A percentile compares a stretch with the other conserved stretches of the same genome.
These are phyloP conservation scores for Adineta ricciae DNA, from an alignment of 2,888 invertebrate species.

Conservation along the genomic window DNA sequence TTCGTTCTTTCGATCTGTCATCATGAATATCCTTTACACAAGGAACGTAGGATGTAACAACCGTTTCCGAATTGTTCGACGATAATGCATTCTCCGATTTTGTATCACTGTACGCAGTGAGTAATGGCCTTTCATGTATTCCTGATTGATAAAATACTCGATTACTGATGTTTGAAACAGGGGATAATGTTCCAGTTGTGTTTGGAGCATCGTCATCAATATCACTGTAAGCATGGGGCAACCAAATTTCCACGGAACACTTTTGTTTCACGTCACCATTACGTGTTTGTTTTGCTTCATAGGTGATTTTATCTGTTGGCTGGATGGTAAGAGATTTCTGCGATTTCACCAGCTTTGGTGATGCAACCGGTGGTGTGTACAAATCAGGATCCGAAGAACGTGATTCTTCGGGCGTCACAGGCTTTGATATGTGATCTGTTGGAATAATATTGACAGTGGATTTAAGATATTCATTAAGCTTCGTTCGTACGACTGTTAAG, in stretches of 20 bases:
- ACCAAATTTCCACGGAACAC: background rate
- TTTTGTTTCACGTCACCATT: background rate
- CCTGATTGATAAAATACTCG: background rate
- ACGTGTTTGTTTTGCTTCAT: background rate
- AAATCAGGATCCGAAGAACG: background rate
- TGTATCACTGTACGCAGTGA: background rate
- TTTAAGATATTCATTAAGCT: background rate
- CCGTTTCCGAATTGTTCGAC: background rate
- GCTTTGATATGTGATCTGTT: background rate
- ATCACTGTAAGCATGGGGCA: background rate
- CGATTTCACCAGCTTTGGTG: background rate
- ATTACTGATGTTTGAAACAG: background rate
- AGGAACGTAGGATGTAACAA: background rate
- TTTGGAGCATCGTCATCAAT: background rate
- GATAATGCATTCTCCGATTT: background rate
- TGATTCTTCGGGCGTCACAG: background rate
- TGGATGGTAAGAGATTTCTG: background rate
- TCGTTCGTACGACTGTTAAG: background rate
- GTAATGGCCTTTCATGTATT: background rate
- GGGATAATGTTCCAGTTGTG: background rate
- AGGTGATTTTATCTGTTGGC: background rate
- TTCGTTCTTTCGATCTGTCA: background rate
- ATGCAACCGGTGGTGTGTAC: background rate
- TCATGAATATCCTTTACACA: background rate
- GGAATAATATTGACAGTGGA: background rate